phyloP scores from a whole-genome alignment of 2,113 vertebrate species.

The Nibea coibor region DNA sequence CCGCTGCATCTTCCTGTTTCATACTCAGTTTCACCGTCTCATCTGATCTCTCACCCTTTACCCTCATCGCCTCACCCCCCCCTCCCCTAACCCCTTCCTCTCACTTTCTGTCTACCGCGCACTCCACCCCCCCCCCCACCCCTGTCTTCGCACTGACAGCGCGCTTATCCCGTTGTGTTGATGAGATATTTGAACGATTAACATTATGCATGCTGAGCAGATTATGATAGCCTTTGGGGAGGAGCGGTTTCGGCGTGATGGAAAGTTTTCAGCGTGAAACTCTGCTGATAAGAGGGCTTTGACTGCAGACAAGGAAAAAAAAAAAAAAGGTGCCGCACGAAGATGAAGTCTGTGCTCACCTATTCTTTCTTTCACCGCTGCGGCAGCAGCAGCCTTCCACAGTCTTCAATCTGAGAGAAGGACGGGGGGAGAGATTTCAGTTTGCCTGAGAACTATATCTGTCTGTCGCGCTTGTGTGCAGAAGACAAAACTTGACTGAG shows the following conservation, averaged over 20 bases:
- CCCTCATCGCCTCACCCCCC: background rate
- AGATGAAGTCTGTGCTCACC: conserved; percentile 25
- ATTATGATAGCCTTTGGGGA: conserved; percentile 64
- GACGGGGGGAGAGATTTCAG: background rate
- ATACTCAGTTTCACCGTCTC: conserved; percentile 36
- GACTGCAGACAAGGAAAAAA: conserved; percentile 34
- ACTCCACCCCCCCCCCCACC: conserved; percentile 10
- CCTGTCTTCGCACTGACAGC: conserved; percentile 31
- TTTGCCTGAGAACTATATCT: background rate
- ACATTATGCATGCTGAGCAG: conserved; percentile 63
- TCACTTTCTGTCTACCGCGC: conserved; percentile 11
- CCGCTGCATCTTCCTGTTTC: conserved; percentile 47
- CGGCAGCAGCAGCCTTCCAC: background rate
- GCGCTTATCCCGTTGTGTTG: conserved; percentile 53
- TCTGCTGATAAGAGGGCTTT: conserved; percentile 48
- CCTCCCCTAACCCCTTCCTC: background rate
- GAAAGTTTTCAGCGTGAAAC: conserved; percentile 59
- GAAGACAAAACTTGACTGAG: background rate
- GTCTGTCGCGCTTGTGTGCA: background rate
- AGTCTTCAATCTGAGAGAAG: background rate
- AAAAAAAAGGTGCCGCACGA: background rate
- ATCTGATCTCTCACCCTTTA: conserved; percentile 31
- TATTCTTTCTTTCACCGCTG: background rate
- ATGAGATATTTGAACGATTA: conserved; percentile 67
- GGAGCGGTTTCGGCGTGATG: conserved; percentile 59